Evolutionary conservation across 1,140 invertebrate species (phyloP).

Genomic region (Heliconius himera): DNA sequence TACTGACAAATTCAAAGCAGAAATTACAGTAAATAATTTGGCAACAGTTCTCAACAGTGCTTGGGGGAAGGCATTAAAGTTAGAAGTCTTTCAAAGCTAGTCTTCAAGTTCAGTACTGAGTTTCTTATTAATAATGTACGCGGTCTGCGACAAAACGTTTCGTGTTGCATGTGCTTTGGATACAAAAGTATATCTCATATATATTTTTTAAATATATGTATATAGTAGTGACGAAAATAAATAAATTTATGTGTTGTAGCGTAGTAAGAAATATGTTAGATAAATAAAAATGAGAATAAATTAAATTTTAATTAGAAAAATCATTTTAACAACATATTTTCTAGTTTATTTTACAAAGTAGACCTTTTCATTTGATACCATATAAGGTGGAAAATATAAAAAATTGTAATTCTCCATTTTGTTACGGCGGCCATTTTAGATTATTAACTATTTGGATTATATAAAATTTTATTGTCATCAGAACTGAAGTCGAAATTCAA

Average conservation of each 20-base stretch:
- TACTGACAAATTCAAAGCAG: conserved; percentile 3
- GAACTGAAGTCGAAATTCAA: too few relatives aligned
- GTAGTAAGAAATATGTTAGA: too few relatives aligned
- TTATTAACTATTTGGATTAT: too few relatives aligned
- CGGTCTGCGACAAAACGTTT: conserved; percentile 4
- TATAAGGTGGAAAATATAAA: too few relatives aligned
- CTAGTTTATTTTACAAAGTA: too few relatives aligned
- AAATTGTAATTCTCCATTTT: too few relatives aligned
- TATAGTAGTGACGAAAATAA: not conserved
- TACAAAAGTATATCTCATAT: not conserved
- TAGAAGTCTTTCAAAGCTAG: conserved; percentile 14
- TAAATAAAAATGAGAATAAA: too few relatives aligned
- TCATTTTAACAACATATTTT: too few relatives aligned
- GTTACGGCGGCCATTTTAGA: too few relatives aligned
- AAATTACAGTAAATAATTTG: conserved; percentile 20
- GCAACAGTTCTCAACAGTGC: conserved; percentile 9
- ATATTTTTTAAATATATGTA: not conserved
- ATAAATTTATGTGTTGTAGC: not conserved
- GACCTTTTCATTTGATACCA: too few relatives aligned
- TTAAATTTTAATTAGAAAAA: too few relatives aligned
- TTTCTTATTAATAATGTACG: conserved; percentile 13
- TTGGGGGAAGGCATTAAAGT: conserved; percentile 17
- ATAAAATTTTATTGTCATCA: too few relatives aligned
- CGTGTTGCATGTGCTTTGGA: not conserved
- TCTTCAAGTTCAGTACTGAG: not conserved